Percentiles rank a stretch among this genome's conserved stretches.
These are phyloP conservation scores for Homalodisca vitripennis DNA, from an alignment of 1,140 invertebrate species.

Conservation along the genomic window DNA sequence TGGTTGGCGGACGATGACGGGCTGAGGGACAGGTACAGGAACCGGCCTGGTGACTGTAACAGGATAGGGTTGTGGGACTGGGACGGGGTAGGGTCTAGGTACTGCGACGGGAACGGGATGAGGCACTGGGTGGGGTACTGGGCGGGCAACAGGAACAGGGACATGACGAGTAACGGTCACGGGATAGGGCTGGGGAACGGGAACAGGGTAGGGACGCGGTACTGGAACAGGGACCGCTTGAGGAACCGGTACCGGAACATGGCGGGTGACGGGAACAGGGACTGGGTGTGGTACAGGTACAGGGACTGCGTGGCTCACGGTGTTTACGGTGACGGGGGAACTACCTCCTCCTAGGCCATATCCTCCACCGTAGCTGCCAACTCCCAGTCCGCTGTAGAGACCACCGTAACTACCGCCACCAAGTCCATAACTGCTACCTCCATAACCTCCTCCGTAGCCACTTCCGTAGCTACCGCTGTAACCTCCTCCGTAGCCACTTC, in stretches of 20 bases:
- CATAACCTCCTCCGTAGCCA: slow-evolving; percentile 1
- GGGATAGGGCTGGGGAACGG: slow-evolving; percentile 38
- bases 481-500: not conserved
- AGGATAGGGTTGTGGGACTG: slow-evolving; percentile 36
- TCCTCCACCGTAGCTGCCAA: slow-evolving; percentile 35
- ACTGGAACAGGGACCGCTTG: slow-evolving; percentile 36
- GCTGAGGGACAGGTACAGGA: slow-evolving; percentile 30
- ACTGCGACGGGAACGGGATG: slow-evolving; percentile 37
- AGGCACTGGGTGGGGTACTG: slow-evolving; percentile 32
- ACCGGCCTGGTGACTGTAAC: slow-evolving; percentile 35
- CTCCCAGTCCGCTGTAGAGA: not conserved
- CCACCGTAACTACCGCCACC: slow-evolving; percentile 5
- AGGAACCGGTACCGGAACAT: slow-evolving; percentile 33
- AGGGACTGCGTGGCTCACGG: slow-evolving; percentile 22
- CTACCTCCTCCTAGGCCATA: slow-evolving; percentile 37
- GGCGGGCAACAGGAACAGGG: slow-evolving; percentile 34
- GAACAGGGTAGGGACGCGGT: slow-evolving; percentile 37
- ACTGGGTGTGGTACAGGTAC: slow-evolving; percentile 35
- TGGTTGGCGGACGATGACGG: slow-evolving; percentile 61
- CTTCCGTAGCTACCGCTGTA: not conserved
- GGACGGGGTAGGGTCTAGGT: slow-evolving; percentile 28
- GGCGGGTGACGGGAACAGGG: slow-evolving; percentile 35
- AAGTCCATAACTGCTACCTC: not conserved
- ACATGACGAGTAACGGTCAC: slow-evolving; percentile 30
- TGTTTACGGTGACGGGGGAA: slow-evolving; percentile 24